Evolutionary conservation across 35 echinoderm and acorn worm species (phyloP).

Genomic region (Lytechinus pictus): DNA sequence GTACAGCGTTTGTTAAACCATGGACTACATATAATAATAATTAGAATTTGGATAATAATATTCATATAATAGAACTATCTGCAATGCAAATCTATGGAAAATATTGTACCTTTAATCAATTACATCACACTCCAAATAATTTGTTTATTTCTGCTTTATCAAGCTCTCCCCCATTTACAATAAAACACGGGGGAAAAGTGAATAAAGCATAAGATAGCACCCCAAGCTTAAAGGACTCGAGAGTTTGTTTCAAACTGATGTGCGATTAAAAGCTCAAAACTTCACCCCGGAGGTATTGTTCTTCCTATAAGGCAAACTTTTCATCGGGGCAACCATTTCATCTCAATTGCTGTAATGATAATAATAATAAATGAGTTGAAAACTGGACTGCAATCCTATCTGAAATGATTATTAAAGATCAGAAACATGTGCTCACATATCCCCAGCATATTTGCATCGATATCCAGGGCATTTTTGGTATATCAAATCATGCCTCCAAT

Average conservation of each 20-base stretch:
- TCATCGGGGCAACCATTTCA: background rate
- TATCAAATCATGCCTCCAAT: background rate
- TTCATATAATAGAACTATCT: constrained; percentile 32
- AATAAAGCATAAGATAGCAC: background rate
- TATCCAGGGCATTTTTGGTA: background rate
- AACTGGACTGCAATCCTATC: background rate
- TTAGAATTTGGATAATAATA: constrained; percentile 46
- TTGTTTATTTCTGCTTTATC: background rate
- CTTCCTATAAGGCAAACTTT: background rate
- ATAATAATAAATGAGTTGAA: background rate
- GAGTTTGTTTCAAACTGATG: background rate
- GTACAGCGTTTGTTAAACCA: constrained; percentile 15
- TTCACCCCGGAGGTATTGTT: background rate
- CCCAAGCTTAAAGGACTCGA: background rate
- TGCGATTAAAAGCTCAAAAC: background rate
- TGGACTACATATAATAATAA: background rate
- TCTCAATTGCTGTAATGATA: background rate
- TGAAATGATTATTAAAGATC: background rate
- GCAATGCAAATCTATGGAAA: background rate
- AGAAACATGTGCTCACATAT: background rate
- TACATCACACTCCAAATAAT: background rate
- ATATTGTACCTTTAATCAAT: background rate
- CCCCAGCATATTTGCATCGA: background rate
- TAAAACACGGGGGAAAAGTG: background rate
- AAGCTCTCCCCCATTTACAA: background rate